Base-by-base conservation (phyloP, 2,888 invertebrate species). In the Willowsia nigromaculata region DNA sequence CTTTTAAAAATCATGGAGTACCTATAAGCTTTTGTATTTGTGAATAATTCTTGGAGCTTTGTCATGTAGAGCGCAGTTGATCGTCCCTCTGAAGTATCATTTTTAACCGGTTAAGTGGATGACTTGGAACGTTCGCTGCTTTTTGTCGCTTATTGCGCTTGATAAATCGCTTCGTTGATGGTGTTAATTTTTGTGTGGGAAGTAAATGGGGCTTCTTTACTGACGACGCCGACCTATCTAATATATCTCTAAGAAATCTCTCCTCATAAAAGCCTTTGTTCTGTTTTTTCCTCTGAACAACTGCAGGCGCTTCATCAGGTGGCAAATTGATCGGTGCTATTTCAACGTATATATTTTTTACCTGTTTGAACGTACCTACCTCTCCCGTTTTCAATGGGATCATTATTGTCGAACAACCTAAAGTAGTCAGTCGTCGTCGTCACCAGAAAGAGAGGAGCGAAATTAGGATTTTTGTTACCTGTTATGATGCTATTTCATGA, bases 281-380 rank as follows among this genome's bases (percentile, higher is more conserved):
- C 53, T 78, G n/a, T n/a, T 78, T 78, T 78, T 78, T 53, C 50
- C 53, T 53, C 22, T 30, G 78, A 78, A 78, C 78, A 78, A 71
- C 53, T 78, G 18, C 78, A 78, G 78, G 78, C 78, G 78, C 53
- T 78, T 53, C 78, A 53, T 74, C 13, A 78, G 33, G 50, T 53
- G 78, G 78, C 78, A 22, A 50, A 53, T 56, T 74, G 47, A 74
- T 74, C 71, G 71, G 71, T 74, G 71, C 71, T 74, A 43, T 65
- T 7, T 33, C 65, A 65, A 33, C 65, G 33, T 33, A 62, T n/a
- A n/a, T n/a, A 30, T 65, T 33, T 71, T 71, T 43, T 71, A 40
- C 47, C 43, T 43, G 71, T 47, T 7, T 25, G 65, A 33, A 65
- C 65, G n/a, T n/a, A 33, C 2, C 33, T 65, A 65, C 65, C 65